Conservation (phyloP, 2,888 invertebrate genomes). For the Platycnemis pennipes region DNA sequence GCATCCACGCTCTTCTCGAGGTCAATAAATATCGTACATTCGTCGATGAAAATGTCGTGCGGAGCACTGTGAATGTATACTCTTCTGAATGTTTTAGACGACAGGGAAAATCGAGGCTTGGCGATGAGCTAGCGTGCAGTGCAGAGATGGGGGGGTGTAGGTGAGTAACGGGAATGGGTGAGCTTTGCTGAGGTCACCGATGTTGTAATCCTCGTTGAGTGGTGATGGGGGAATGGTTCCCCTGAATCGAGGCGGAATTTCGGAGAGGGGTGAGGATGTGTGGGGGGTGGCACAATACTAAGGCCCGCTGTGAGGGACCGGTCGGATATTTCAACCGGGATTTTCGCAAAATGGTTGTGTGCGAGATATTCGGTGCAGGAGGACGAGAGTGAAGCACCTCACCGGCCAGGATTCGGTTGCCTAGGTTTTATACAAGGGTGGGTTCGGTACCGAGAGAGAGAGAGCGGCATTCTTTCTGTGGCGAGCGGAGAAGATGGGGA, state of each 20-base stretch:
- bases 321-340: not conserved
- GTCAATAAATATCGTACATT: no score
- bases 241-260: not conserved
- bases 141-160: not conserved
- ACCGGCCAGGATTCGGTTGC: not conserved
- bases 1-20: no score
- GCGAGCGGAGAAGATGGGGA: not conserved
- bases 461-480: not conserved
- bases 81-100: not conserved
- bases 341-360: not conserved
- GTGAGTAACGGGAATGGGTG: not conserved
- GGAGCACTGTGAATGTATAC: no score
- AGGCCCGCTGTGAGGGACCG: not conserved
- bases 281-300: not conserved
- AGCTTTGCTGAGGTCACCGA: not conserved
- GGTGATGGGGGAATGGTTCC: not conserved
- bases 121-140: not conserved
- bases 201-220: conserved; percentile 4
- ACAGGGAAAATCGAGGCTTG: not conserved
- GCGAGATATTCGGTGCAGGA: not conserved
- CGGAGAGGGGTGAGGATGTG: not conserved
- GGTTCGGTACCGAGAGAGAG: not conserved
- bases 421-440: not conserved
- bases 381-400: not conserved
- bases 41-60: no score